phyloP scores from a whole-genome alignment of 1,140 invertebrate species.

The Branchinecta lindahli region DNA sequence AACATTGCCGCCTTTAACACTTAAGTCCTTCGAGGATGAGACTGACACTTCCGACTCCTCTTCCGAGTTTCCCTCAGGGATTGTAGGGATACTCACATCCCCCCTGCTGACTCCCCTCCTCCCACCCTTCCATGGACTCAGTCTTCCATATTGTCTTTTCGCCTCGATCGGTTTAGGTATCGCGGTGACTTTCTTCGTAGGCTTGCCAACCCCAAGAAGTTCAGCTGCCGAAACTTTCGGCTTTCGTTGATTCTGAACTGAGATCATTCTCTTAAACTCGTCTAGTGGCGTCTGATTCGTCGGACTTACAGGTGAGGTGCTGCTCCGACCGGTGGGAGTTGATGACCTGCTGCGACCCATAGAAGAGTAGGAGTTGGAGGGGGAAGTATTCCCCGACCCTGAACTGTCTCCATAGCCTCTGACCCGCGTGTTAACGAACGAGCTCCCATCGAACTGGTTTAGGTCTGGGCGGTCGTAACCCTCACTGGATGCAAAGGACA shows the following conservation, averaged over 20 bases:
- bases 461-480: neutral
- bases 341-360: neutral
- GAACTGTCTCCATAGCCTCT: neutral
- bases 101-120: neutral
- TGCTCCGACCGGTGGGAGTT: neutral
- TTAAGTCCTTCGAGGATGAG: neutral
- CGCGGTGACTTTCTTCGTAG: neutral
- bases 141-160: neutral
- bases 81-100: neutral
- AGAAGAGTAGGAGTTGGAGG: neutral
- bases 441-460: neutral
- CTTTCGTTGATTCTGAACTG: neutral
- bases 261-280: slow-evolving; percentile 7
- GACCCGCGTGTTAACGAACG: neutral
- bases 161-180: neutral
- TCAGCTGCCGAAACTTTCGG: slow-evolving; percentile 1
- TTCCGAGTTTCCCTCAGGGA: slow-evolving; percentile 2
- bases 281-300: neutral
- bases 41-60: neutral
- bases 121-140: neutral
- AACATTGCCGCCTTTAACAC: no score
- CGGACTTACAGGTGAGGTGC: neutral
- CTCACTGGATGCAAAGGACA: neutral
- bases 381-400: neutral
- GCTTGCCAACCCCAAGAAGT: neutral